A percentile compares a stretch with the other conserved stretches of the same genome.
These are phyloP conservation scores for Rhineura floridana DNA, from an alignment of 2,113 vertebrate genomes.

Conservation along the genomic window DNA sequence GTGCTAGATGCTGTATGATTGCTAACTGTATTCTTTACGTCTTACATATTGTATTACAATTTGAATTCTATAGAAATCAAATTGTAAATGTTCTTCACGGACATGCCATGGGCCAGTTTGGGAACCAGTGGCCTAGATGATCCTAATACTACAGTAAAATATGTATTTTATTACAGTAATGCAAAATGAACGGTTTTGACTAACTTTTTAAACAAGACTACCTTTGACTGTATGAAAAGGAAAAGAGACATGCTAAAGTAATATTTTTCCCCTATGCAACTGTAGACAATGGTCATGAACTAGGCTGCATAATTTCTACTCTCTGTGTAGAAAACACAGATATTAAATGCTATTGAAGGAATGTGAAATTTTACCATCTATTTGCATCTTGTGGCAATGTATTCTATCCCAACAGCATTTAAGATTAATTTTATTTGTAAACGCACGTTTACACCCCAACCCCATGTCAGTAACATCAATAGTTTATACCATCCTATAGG, in stretches of 20 bases:
- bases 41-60: no score
- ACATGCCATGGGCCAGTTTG: no score
- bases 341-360: not conserved
- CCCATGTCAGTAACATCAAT: not conserved
- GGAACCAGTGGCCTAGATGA: no score
- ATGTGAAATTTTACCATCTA: not conserved
- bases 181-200: not conserved
- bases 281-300: not conserved
- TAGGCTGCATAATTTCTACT: not conserved
- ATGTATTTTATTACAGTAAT: no score
- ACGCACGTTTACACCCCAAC: not conserved
- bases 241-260: no score
- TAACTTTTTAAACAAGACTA: not conserved
- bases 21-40: no score
- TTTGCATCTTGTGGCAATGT: not conserved
- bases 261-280: not conserved
- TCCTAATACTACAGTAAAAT: no score
- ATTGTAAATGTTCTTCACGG: no score
- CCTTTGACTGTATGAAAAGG: no score
- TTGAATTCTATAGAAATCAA: no score
- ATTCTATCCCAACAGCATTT: not conserved
- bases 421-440: not conserved
- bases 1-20: no score
- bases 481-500: no score
- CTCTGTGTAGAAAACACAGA: not conserved